These are phyloP conservation scores for Picus viridis DNA, from an alignment of 2,797 vertebrate species.

Conservation along the genomic window DNA sequence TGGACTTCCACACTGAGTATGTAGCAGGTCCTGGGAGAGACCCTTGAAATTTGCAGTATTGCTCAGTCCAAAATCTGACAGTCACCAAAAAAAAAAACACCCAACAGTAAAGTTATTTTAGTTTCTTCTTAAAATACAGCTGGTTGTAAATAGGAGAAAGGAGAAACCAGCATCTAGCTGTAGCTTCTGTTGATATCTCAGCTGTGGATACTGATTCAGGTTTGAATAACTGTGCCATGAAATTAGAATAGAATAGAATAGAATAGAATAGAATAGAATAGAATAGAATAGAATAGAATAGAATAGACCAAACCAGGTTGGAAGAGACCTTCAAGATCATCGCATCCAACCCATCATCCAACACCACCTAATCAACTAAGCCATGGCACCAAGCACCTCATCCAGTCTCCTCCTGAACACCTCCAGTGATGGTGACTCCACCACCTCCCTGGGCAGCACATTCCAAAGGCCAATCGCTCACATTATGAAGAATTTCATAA, in stretches of 20 bases:
- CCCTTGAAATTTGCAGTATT: slow-evolving; percentile 85
- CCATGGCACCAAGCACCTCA: too few relatives aligned
- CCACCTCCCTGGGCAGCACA: too few relatives aligned
- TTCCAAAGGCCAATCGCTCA: too few relatives aligned
- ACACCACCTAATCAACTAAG: too few relatives aligned
- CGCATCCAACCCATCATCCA: too few relatives aligned
- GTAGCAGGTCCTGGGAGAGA: slow-evolving; percentile 85
- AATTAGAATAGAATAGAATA: not conserved
- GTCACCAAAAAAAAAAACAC: not conserved
- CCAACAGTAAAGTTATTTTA: not conserved
- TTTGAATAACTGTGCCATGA: not conserved
- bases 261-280: too few relatives aligned
- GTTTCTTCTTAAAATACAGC: not conserved
- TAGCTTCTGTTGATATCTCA: not conserved
- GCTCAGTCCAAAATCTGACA: slow-evolving; percentile 88
- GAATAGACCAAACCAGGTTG: too few relatives aligned
- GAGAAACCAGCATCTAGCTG: not conserved
- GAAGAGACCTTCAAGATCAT: too few relatives aligned
- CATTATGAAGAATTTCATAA: not conserved
- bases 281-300: too few relatives aligned
- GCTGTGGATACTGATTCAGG: not conserved
- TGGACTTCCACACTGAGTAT: slow-evolving; percentile 87
- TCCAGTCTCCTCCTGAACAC: too few relatives aligned
- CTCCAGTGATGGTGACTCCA: too few relatives aligned
- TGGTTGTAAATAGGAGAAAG: not conserved